These are phyloP conservation scores for Rhadina sibilatrix DNA, from an alignment of 2,113 vertebrate genomes.

Conservation along the genomic window DNA sequence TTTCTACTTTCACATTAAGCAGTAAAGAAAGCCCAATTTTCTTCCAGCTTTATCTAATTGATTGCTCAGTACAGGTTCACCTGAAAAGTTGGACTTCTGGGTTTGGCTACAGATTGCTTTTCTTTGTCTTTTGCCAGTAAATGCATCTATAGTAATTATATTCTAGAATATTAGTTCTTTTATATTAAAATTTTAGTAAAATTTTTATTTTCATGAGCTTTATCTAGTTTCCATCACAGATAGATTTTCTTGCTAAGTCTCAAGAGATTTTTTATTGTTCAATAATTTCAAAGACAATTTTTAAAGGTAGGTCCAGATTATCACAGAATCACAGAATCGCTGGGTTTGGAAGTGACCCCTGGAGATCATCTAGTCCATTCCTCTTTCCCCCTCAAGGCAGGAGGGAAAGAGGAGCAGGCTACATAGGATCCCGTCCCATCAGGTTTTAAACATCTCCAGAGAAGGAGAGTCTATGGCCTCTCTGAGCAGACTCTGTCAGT, in stretches of 20 bases:
- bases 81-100: background rate
- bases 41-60: background rate
- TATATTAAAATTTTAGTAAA: background rate
- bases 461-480: background rate
- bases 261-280: background rate
- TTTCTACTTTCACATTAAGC: background rate
- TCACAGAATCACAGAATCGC: background rate
- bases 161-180: background rate
- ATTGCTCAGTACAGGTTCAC: background rate
- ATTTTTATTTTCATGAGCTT: background rate
- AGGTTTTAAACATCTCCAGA: background rate
- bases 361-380: background rate
- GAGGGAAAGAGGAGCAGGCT: background rate
- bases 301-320: background rate
- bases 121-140: background rate
- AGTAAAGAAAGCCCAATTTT: background rate
- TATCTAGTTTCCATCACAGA: background rate
- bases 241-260: background rate
- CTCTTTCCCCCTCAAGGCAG: background rate
- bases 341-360: background rate
- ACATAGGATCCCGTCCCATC: rapidly evolving
- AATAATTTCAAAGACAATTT: background rate
- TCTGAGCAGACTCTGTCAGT: background rate
- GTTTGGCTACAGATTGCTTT: background rate
- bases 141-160: background rate